Evolutionary conservation across 1,140 invertebrate species (phyloP), one percentile per base, ranked within the genome.

Genomic region (Zaprionus inermis): DNA sequence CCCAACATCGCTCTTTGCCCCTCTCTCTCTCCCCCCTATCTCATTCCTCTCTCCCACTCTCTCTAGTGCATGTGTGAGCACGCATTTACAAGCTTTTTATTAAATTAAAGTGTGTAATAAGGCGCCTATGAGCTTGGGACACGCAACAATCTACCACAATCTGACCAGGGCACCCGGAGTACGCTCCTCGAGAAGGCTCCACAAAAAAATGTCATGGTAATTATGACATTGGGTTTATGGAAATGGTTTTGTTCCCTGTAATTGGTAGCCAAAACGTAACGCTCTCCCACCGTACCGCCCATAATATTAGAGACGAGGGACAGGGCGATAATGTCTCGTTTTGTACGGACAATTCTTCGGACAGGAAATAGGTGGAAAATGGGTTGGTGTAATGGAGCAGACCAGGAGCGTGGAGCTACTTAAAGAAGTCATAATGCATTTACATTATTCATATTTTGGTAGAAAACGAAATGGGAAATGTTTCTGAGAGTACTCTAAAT

Each of bases 91-190:
- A 83, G 82, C 83, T 88, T 88, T 85, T 88, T 86, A 86, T 86
- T 86, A 88, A 86, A 86, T 86, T 88, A 86, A 86, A 83, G 79
- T 79, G 84, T 83, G 82, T 83, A 86, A 86, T 89, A 86, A 72
- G 83, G 83, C 82, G 82, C 83, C 82, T 73, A 79, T 77, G 76
- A 85, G 66, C 81, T 78, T 65, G 78, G 58, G 51, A 66, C 81
- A 84, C 81, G 81, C 81, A 85, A 80, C 81, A 84, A 79, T 54
- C 65, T n/a, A 65, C 63, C 46, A 22, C n/a, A 52, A 65, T 9
- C 11, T 30, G 44, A n/a, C n/a, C 38, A 32, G 3, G 1, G 1
- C 6, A 9, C 30, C 30, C 30, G 5, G 3, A 1, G 30, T 32
- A 7, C 30, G 4, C 30, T 4, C 30, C 52, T 28, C 24, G 76